A percentile compares a stretch with the other conserved stretches of the same genome.
These are phyloP conservation scores for Catagonus wagneri DNA, from an alignment of 2,113 vertebrate genomes.

Conservation along the genomic window DNA sequence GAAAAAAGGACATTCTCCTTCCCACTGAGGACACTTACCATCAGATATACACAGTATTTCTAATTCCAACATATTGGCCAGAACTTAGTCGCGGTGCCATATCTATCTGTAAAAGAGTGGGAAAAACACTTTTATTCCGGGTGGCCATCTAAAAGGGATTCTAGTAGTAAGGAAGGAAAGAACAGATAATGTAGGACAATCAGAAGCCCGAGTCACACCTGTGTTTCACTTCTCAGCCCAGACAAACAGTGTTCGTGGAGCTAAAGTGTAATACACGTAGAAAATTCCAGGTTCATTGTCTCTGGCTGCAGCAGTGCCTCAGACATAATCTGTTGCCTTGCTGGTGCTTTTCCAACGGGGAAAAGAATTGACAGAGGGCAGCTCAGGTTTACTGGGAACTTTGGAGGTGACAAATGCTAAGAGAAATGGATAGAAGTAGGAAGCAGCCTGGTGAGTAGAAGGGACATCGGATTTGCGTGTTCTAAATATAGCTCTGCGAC, in stretches of 20 bases:
- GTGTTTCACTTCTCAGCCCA: not conserved
- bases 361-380: not conserved
- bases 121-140: not conserved
- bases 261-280: not conserved
- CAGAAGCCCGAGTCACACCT: not conserved
- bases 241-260: not conserved
- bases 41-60: not conserved
- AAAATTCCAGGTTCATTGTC: not conserved
- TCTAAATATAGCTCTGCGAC: not conserved
- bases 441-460: not conserved
- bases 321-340: not conserved
- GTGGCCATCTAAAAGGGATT: not conserved
- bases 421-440: not conserved
- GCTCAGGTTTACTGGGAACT: not conserved
- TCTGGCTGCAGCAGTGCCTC: not conserved
- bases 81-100: not conserved
- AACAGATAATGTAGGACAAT: not conserved
- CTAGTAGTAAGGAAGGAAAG: not conserved
- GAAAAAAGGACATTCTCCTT: not conserved
- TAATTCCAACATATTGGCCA: not conserved
- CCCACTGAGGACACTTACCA: not conserved
- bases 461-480: not conserved
- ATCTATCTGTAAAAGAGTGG: not conserved
- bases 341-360: not conserved
- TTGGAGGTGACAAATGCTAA: not conserved